Evolutionary conservation across 2,888 invertebrate genomes (phyloP).

Genomic region (Drosophila demipolita): DNA sequence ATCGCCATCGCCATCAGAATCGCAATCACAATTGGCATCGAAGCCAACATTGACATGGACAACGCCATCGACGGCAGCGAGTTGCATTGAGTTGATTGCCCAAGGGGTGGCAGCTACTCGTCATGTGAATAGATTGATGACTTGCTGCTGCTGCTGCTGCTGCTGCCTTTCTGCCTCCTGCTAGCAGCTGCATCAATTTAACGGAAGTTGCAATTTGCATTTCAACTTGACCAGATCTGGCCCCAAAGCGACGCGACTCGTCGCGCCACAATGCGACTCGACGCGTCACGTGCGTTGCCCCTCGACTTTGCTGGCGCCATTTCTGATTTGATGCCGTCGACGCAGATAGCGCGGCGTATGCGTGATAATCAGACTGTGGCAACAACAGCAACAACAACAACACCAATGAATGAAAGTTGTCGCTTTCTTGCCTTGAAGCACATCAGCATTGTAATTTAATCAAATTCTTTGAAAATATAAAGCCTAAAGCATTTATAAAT

Average conservation of each 20-base stretch:
- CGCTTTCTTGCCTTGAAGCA: not conserved
- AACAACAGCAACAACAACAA: slow-evolving; percentile 22
- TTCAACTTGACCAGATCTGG: slow-evolving; percentile 69
- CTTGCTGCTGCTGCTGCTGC: not conserved
- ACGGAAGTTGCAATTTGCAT: slow-evolving; percentile 80
- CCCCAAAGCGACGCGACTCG: slow-evolving; percentile 28
- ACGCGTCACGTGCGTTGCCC: slow-evolving; percentile 42
- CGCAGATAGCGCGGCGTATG: slow-evolving; percentile 59
- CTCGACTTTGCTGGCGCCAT: slow-evolving; percentile 59
- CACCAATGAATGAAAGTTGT: slow-evolving; percentile 7
- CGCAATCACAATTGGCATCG: slow-evolving; percentile 3
- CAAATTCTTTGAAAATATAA: too few relatives aligned
- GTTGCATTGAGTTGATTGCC: slow-evolving; percentile 44
- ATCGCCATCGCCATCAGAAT: not conserved
- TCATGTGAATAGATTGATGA: slow-evolving; percentile 42
- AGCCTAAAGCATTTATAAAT: too few relatives aligned
- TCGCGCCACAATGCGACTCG: not conserved
- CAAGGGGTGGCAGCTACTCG: slow-evolving; percentile 42
- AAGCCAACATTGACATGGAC: slow-evolving; percentile 9
- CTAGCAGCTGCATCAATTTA: slow-evolving; percentile 72
- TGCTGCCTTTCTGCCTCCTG: not conserved
- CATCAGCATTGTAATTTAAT: not conserved
- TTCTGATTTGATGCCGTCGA: slow-evolving; percentile 67
- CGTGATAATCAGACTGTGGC: slow-evolving; percentile 53
- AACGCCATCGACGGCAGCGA: slow-evolving; percentile 13